Percentiles rank a stretch among this genome's conserved stretches.
Conservation (phyloP, 92 coral and sea anemone species). For the Galaxea fascicularis region DNA sequence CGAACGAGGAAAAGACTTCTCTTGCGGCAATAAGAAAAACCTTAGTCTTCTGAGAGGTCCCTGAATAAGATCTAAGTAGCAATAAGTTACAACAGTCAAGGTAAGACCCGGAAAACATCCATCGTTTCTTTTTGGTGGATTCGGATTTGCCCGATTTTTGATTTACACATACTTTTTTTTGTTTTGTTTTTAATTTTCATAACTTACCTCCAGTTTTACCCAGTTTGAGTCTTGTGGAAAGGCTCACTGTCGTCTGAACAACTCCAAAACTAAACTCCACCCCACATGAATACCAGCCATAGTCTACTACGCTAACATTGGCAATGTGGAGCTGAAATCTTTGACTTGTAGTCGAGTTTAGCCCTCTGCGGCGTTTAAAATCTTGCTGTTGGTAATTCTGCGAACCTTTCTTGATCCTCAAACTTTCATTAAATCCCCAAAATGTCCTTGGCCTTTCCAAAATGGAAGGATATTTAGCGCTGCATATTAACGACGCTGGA, state of each 20-base stretch:
- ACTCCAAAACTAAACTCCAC: slow-evolving; percentile 2
- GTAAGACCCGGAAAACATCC: too few relatives aligned
- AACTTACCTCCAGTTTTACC: too few relatives aligned
- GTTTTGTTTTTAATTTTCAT: too few relatives aligned
- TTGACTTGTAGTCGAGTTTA: not conserved
- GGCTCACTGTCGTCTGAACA: not conserved
- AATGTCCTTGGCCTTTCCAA: not conserved
- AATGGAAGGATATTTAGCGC: not conserved
- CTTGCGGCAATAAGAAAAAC: too few relatives aligned
- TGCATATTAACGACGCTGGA: not conserved
- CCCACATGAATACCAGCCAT: slow-evolving; percentile 28
- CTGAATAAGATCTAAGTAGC: too few relatives aligned
- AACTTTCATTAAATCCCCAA: slow-evolving; percentile 17
- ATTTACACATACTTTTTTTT: too few relatives aligned
- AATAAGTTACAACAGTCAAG: too few relatives aligned
- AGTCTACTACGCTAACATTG: slow-evolving; percentile 10
- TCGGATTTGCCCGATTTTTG: too few relatives aligned
- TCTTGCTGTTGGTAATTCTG: not conserved
- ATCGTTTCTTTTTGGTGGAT: too few relatives aligned
- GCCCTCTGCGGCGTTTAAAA: not conserved
- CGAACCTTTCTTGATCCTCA: not conserved
- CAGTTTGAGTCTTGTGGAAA: too few relatives aligned
- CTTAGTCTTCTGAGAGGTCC: too few relatives aligned
- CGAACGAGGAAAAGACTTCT: too few relatives aligned
- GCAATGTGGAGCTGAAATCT: not conserved